Evolutionary conservation across 2,888 invertebrate genomes (phyloP), one percentile per base, ranked within the genome.

Genomic region (Drosophila kokeensis): DNA sequence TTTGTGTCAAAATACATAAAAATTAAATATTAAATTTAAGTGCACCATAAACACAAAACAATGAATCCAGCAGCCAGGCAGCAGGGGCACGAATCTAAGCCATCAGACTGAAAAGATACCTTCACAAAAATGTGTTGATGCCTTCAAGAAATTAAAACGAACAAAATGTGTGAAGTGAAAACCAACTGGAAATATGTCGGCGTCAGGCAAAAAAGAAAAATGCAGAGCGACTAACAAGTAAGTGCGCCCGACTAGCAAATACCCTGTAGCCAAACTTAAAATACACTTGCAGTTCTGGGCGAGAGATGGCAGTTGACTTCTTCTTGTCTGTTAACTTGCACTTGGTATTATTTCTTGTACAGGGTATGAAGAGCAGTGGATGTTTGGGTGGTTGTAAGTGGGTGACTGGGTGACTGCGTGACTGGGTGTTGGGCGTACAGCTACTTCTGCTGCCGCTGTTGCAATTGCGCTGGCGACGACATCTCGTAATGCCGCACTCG

Each of bases 1-100:
- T 69, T 62, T 53, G 65, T 78, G 74, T 29, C 67, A 59, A 83
- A 68, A 73, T 34, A 73, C 81, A 91, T 91, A 82, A 86, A 91
- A 90, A 91, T 91, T 91, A 91, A 91, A 91, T 91, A 91, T 91
- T 91, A 87, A 90, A 89, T 82, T 90, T 89, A 82, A 91, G 83
- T 83, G 82, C 84, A 83, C 76, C 82, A 82, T 84, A 90, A 90
- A 89, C 76, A 76, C 59, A 71, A 64, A 73, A 86, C 83, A 86
- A 88, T 79, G 75, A 82, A 82, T 53, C 66, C 73, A 57, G 63
- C 55, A 40, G 18, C 1, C 65, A 65, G 64, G 61, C 65, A 52
- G 61, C 65, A 52, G 21, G 29, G 61, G 11, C 2, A 48, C 55
- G 36, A 15, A 45, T 38, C 57, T 45, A 30, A 42, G 54, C 24